Conservation (phyloP, 1,140 invertebrate genomes). For the Rhysida immarginata region DNA sequence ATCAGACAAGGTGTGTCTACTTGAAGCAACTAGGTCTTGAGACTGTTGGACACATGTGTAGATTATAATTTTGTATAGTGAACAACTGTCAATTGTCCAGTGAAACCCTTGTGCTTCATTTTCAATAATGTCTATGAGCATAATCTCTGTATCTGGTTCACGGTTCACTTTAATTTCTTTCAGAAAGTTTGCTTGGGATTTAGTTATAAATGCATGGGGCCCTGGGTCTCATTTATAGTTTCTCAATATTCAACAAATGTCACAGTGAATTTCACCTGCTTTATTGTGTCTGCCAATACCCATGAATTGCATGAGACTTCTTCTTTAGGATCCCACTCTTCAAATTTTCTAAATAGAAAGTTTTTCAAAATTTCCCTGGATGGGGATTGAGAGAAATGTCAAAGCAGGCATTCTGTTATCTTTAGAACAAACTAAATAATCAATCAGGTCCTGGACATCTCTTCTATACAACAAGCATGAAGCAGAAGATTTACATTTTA, state of each 20-base stretch:
- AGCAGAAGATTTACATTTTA: constrained; percentile 10
- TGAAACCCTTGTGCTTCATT: background rate
- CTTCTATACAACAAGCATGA: background rate
- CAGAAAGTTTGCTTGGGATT: background rate
- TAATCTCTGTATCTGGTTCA: background rate
- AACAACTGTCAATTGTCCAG: background rate
- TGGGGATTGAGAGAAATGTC: background rate
- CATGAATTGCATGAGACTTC: background rate
- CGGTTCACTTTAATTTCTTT: background rate
- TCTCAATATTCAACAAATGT: background rate
- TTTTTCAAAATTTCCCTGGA: background rate
- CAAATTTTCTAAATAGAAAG: background rate
- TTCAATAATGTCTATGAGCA: background rate
- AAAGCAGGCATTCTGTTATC: background rate
- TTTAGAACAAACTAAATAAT: background rate
- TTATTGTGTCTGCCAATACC: background rate
- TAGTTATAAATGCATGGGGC: background rate
- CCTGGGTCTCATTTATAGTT: background rate
- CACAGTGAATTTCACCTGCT: background rate
- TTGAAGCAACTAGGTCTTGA: background rate
- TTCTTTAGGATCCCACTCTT: background rate
- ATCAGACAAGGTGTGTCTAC: background rate
- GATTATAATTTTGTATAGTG: background rate
- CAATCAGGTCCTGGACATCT: background rate
- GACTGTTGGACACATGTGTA: background rate